phyloP scores from a whole-genome alignment of 2,113 vertebrate genomes.

The Mormyrus lacerda region DNA sequence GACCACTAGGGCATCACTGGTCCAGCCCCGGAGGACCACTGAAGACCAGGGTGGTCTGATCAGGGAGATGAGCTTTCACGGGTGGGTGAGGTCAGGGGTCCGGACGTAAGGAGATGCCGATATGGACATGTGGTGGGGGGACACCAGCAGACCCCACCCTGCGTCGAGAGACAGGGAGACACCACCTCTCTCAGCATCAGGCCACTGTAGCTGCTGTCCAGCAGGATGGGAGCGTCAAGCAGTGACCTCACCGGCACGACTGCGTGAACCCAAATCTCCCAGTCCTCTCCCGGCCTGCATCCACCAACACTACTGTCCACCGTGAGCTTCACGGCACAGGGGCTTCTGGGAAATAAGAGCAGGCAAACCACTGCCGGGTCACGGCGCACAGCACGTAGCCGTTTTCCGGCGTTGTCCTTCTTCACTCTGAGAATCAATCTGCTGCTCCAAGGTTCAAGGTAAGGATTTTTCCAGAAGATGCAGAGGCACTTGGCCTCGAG shows the following conservation, averaged over 20 bases:
- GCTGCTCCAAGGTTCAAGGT: neutral
- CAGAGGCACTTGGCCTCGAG: neutral
- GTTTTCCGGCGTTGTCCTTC: neutral
- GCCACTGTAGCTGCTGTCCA: neutral
- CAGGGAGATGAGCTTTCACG: neutral
- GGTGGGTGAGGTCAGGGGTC: neutral
- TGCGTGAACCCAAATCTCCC: neutral
- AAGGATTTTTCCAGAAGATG: neutral
- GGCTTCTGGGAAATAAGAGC: too few species aligned
- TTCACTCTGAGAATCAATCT: neutral
- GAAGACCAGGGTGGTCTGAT: neutral
- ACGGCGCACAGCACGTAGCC: too few species aligned
- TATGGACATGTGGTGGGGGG: neutral
- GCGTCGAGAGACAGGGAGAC: neutral
- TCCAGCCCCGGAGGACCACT: neutral
- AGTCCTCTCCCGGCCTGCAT: neutral
- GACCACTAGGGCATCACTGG: neutral
- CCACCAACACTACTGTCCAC: too few species aligned
- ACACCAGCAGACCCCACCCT: neutral
- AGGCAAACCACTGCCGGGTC: too few species aligned
- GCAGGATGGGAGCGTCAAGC: neutral
- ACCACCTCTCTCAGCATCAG: neutral
- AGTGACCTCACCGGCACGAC: neutral
- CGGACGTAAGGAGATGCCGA: neutral
- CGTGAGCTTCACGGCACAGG: too few species aligned